Evolutionary conservation across 2,888 invertebrate genomes (phyloP), one percentile per base, ranked within the genome.

Genomic region (Drepana falcataria): DNA sequence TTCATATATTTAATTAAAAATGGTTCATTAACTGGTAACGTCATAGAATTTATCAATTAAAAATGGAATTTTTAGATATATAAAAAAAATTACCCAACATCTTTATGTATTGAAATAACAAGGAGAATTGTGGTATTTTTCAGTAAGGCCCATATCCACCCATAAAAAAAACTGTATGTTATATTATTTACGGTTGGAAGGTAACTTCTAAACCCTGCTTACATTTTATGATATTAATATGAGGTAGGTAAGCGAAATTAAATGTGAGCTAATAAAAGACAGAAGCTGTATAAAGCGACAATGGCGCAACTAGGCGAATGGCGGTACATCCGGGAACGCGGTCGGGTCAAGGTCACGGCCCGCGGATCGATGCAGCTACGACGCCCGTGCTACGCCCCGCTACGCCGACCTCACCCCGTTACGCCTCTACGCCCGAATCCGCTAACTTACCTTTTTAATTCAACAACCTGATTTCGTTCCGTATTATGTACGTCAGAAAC

Each of bases 301-400:
- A 84, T 84, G 75, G 85, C 84, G 84, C 82, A 83, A 84, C 81
- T 83, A 78, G 84, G 82, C 81, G 77, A 83, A 75, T 67, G 66
- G 70, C 70, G 74, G 81, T 75, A 85, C 84, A 87, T 86, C 91
- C 89, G 91, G 90, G 90, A 89, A 86, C 84, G 87, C 89, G 90
- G 89, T 82, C 92, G 82, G 93, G 93, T 92, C 93, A 93, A 93
- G 93, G 93, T 93, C 93, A 93, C 91, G 92, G 90, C 82, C 85
- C 83, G 85, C 80, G 88, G 93, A 93, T 93, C 93, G 93, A 93
- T 93, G 92, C 91, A 93, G 93, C 93, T 85, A 85, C 85, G 84
- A 78, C 80, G 82, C 81, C 75, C 72, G 74, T 71, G 73, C 76
- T 75, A 75, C 78, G 71, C 71, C 74, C 74, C 73, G 62, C 71